Conservation (phyloP, 1,140 invertebrate genomes). For the Drosophila saltans region DNA sequence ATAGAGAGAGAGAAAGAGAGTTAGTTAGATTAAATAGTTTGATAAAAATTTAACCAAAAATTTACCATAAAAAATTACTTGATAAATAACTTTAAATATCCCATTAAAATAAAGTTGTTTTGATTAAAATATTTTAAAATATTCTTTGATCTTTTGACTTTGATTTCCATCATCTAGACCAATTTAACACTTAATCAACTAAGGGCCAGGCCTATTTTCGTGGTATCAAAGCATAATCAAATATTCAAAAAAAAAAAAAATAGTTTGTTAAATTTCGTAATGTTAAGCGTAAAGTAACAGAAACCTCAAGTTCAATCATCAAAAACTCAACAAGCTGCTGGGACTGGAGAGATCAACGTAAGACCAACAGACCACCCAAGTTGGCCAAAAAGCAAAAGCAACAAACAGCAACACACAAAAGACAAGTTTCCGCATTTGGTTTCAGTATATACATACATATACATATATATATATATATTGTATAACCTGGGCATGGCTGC, state of each 20-base stretch:
- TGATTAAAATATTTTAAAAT: not conserved
- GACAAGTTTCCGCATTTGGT: constrained; percentile 81
- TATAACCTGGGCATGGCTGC: constrained; percentile 50
- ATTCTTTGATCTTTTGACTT: not conserved
- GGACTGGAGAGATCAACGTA: constrained; percentile 26
- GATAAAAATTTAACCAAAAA: not conserved
- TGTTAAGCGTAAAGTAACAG: constrained; percentile 35
- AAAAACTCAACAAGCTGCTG: constrained; percentile 50
- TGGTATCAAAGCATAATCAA: constrained; percentile 5
- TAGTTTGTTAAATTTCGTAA: constrained; percentile 40
- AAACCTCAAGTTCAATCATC: constrained; percentile 59
- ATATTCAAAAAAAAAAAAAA: constrained; percentile 34
- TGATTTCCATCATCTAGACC: constrained; percentile 14
- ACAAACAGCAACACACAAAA: constrained; percentile 34
- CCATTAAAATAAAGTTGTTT: too few species aligned
- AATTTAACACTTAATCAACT: constrained; percentile 56
- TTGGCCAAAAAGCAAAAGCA: constrained; percentile 31
- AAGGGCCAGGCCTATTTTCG: constrained; percentile 34
- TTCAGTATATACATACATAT: constrained; percentile 9
- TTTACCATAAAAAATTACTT: too few species aligned
- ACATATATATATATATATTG: constrained; percentile 24
- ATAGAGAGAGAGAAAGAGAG: constrained; percentile 9
- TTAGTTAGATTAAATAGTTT: not conserved
- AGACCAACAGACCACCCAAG: constrained; percentile 47
- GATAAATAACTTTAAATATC: too few species aligned